Base-by-base conservation (phyloP, 2,113 vertebrate genomes). In the Oncorhynchus clarkii region DNA sequence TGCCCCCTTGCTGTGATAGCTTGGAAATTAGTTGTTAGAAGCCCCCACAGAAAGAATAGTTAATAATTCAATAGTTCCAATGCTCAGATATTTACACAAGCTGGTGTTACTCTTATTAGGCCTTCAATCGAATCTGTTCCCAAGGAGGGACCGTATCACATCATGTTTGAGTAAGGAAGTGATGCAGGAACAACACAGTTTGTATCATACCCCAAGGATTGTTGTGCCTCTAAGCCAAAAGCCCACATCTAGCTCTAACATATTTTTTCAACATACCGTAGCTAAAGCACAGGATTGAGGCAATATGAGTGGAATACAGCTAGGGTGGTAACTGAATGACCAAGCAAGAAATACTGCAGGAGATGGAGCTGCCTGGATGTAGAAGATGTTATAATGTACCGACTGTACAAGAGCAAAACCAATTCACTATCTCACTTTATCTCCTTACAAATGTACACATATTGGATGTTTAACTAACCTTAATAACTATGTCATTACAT, bases 71-170 rank as follows among this genome's bases (percentile, higher is more conserved):
- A 78, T 78, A 74, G 79, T 84, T 82, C 84, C 84, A 75, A 54
- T 0, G 34, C 86, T 80, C 80, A 60, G 66, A 83, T 68, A 39
- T 68, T 20, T 77, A 67, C 77, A n/a, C 39, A 83, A 89, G 83
- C 79, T 70, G 59, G 78, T 65, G 18, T 77, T 78, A 60, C 79
- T 84, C 84, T 89, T 91, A 91, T 89, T 89, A 92, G 90, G 83
- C 88, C 87, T 85, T 91, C 89, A 92, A 91, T 93, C 92, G 90
- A 88, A 90, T 82, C 76, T 72, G 64, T 87, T 92, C 87, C 90
- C 89, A 84, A 87, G 80, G 88, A 91, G 84, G 83, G 75, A 74
- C 75, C 14, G 76, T 62, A 71, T 70, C 85, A 81, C 86, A 88
- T 86, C 84, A 79, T 84, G 87, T 88, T 90, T 91, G 85, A 88